phyloP scores from a whole-genome alignment of 2,797 vertebrate species.

The Crenuchus spilurus region DNA sequence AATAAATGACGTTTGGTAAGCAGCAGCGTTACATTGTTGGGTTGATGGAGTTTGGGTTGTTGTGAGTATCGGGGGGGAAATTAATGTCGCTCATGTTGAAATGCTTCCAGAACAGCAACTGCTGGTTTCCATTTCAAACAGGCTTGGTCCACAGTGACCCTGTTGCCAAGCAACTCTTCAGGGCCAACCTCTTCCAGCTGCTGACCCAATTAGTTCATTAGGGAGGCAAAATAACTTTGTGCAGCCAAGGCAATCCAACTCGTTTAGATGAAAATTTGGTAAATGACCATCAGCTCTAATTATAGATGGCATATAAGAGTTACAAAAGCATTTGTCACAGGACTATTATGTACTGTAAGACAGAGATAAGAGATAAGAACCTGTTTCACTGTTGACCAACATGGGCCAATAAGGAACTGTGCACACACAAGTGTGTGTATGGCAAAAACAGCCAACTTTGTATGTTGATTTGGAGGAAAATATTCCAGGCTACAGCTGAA shows the following conservation, averaged over 20 bases:
- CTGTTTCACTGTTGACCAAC: too few relatives aligned
- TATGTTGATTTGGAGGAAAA: too few relatives aligned
- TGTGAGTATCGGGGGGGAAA: constrained; percentile 5
- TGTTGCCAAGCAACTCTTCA: constrained; percentile 74
- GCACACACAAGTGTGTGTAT: too few relatives aligned
- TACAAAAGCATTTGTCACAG: constrained; percentile 9
- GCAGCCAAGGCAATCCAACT: constrained; percentile 41
- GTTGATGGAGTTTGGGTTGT: constrained; percentile 12
- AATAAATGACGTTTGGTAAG: constrained; percentile 38
- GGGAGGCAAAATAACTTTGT: constrained; percentile 69
- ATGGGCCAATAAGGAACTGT: too few relatives aligned
- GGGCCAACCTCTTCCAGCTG: constrained; percentile 69
- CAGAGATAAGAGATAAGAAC: too few relatives aligned
- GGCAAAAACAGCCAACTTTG: too few relatives aligned
- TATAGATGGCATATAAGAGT: constrained; percentile 32
- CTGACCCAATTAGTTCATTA: constrained; percentile 73
- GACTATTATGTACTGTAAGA: constrained; percentile 6
- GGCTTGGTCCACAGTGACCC: constrained; percentile 52
- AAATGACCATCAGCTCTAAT: constrained; percentile 43
- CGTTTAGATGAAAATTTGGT: constrained; percentile 44
- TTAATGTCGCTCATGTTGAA: constrained; percentile 12
- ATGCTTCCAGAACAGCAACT: constrained; percentile 42
- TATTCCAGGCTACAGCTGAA: neutral
- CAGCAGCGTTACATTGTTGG: neutral
- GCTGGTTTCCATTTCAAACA: constrained; percentile 60